Evolutionary conservation across 2,888 invertebrate genomes (phyloP).

Genomic region (Callimorpha dominula): DNA sequence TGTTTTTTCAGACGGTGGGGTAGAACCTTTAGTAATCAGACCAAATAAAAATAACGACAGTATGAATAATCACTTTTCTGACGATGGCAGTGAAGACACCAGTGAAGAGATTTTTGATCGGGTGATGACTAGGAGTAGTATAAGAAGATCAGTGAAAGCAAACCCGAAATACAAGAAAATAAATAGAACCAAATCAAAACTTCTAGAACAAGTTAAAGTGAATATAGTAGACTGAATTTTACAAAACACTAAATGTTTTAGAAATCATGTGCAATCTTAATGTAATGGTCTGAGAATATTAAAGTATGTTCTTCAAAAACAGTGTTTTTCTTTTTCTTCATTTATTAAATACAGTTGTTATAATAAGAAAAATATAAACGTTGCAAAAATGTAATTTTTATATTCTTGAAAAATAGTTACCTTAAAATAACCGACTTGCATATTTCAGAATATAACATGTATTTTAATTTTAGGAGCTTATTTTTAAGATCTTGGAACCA

Average conservation of each 20-base stretch:
- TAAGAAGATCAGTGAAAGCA: slow-evolving; percentile 80
- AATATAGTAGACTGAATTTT: slow-evolving; percentile 73
- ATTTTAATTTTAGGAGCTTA: not conserved
- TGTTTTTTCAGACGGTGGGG: slow-evolving; percentile 68
- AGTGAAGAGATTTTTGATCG: slow-evolving; percentile 83
- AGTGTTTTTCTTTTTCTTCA: slow-evolving; percentile 12
- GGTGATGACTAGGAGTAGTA: slow-evolving; percentile 81
- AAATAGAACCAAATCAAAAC: slow-evolving; percentile 79
- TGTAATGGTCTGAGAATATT: slow-evolving; percentile 34
- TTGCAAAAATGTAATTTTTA: not conserved
- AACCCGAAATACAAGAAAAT: slow-evolving; percentile 85
- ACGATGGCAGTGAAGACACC: slow-evolving; percentile 83
- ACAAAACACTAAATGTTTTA: slow-evolving; percentile 17
- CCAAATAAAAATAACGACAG: slow-evolving; percentile 80
- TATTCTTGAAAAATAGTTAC: not conserved
- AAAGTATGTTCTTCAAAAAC: slow-evolving; percentile 26
- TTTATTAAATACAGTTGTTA: not conserved
- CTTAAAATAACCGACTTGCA: not conserved
- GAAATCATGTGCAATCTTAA: slow-evolving; percentile 22
- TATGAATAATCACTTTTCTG: slow-evolving; percentile 83
- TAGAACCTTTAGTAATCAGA: slow-evolving; percentile 70
- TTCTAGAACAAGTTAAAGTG: slow-evolving; percentile 80
- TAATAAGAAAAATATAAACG: not conserved
- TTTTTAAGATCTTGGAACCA: no score
- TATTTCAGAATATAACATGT: not conserved